Evolutionary conservation across 30 jellyfish, hydroid and myxozoan species (phyloP), one percentile per base, ranked within the genome.

Genomic region (Calvadosia cruxmelitensis): DNA sequence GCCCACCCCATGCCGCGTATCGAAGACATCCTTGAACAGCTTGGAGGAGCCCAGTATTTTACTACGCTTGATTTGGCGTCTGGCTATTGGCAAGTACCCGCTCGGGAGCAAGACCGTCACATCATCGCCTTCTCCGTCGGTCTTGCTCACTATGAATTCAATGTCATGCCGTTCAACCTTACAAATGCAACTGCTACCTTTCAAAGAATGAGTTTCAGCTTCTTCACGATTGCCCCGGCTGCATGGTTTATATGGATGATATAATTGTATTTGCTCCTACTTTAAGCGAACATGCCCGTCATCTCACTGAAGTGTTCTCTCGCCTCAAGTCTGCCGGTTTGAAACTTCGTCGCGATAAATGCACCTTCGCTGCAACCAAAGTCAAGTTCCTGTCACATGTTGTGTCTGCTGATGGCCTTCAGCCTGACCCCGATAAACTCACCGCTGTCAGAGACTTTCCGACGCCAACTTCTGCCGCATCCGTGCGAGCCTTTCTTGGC

Each of bases 1-100:
- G 92, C 83, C 23, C 74, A 78, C 49, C 74, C 92, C 13, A 31
- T 78, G 5, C 92, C 92, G 16, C n/a, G 78, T 29, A 52, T 78
- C 5, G 85, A 71, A 42, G 67, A 70, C 29, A 53, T 78, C 3
- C 61, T 70, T 23, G 84, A 78, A 61, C 75, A 78, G 5, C 64
- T 70, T 3, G 67, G 63, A 26, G 92, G 92, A 33, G 31, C 73
- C 1, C 1, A 30, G 1, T 0, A 13, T 27, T 70, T 78, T 30
- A 78, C 80, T 62, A 70, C 92, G n/a, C 34, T 78, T 0, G 84
- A 78, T 35, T 64, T 71, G 1, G 68, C 64, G 27, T 78, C 84
- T 20, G 86, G 84, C 15, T 61, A 80, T 52, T 71, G 86, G 85
- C 78, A 78, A 36, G 29, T 70, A 1, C 3, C 69, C 26, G 57